These are phyloP conservation scores for Megalonaias nervosa DNA, from an alignment of 1,140 invertebrate genomes.

Conservation along the genomic window DNA sequence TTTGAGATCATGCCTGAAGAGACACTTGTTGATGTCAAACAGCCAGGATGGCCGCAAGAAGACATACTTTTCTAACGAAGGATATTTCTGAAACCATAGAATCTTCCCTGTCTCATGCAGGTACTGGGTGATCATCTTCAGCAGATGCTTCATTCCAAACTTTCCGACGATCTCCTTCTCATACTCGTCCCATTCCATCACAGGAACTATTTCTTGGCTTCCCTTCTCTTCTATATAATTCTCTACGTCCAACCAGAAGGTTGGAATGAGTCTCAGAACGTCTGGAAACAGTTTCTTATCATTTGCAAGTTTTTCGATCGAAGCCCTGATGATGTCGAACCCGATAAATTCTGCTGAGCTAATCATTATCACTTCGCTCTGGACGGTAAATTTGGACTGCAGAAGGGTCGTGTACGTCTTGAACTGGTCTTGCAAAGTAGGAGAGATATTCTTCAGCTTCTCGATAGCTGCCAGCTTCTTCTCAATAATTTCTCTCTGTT, in stretches of 20 bases:
- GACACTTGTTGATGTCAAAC: constrained; percentile 58
- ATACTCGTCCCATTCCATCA: constrained; percentile 57
- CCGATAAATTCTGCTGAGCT: constrained; percentile 54
- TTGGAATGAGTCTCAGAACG: constrained; percentile 61
- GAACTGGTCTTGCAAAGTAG: constrained; percentile 64
- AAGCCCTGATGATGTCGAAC: constrained; percentile 53
- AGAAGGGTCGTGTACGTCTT: constrained; percentile 59
- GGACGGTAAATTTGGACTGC: constrained; percentile 53
- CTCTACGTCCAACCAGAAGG: constrained; percentile 67
- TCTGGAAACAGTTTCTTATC: constrained; percentile 61
- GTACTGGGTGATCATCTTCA: constrained; percentile 56
- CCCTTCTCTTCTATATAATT: constrained; percentile 62
- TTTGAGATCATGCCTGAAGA: constrained; percentile 54
- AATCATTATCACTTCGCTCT: constrained; percentile 57
- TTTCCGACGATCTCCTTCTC: constrained; percentile 54
- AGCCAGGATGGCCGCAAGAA: constrained; percentile 66
- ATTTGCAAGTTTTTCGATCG: constrained; percentile 52
- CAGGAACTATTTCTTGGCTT: constrained; percentile 59
- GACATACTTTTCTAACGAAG: constrained; percentile 50
- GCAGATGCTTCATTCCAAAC: constrained; percentile 66
- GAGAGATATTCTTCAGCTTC: constrained; percentile 55
- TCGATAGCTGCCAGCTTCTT: constrained; percentile 58
- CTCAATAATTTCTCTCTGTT: constrained; percentile 47
- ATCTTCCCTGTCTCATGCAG: constrained; percentile 66
- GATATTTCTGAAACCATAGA: constrained; percentile 58